Base-by-base conservation (phyloP, 1,140 invertebrate species). In the Drosophila neocordata region DNA sequence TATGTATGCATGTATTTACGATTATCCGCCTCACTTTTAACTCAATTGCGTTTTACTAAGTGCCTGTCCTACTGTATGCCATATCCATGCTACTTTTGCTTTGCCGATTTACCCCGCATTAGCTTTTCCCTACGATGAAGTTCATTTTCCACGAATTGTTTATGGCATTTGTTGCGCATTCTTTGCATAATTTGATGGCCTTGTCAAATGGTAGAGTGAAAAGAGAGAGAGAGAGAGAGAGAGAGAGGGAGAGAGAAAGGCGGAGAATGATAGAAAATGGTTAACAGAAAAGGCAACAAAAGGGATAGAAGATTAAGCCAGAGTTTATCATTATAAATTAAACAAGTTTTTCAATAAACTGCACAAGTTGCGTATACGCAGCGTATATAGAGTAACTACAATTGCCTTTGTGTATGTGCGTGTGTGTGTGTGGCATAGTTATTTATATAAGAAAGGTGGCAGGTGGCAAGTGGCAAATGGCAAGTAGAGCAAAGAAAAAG, bases 301-400 rank as follows among this genome's bases (percentile, higher is more conserved):
- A n/a, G 55, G 13, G 34, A 41, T 20, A 27, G 34, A 48, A 72
- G 34, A 11, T 20, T 18, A 4, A 8, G 44, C 38, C 35, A 41
- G 31, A 27, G 6, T 41, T 27, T 15, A 27, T 11, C 37, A 65
- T 56, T 79, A 87, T 85, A 87, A 87, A 83, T 88, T 83, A 73
- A 74, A 69, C 69, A 89, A 83, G 78, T 87, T 87, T 88, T 87
- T 88, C 79, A 88, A 87, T 87, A 88, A 79, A 83, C 67, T 78
- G 78, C 81, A 78, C 82, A 87, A 77, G 79, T 85, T 85, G 83
- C 82, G 78, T 66, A 85, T 85, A 82, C 82, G 82, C 69, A 70
- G 38, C 65, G 67, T 84, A 55, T 15, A 24, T 11, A 35, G 31
- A n/a, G 13, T 5, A 12, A 27, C 8, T 3, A 24, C 41, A 48